Percentiles rank a stretch among this genome's conserved stretches.
Evolutionary conservation across 2,888 invertebrate species (phyloP).

Genomic region (Sinohyriopsis cumingii): DNA sequence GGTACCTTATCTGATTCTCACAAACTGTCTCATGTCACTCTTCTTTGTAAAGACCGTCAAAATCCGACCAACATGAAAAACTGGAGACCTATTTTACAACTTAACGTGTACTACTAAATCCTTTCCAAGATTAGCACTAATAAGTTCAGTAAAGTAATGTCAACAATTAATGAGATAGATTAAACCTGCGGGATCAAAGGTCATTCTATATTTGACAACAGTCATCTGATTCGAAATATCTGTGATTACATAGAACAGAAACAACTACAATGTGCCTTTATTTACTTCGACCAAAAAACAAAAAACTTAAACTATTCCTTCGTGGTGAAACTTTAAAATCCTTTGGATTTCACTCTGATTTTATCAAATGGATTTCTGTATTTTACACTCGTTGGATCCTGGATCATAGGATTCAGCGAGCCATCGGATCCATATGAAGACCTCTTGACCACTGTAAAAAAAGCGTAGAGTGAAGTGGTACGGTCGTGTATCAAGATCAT

Average conservation of each 20-base stretch:
- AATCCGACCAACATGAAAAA: conserved; percentile 24
- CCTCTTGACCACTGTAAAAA: too few relatives aligned
- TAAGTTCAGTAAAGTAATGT: conserved; percentile 24
- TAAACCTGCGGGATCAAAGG: conserved; percentile 41
- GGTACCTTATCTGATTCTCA: too few relatives aligned
- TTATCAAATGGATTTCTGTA: conserved; percentile 38
- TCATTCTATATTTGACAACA: conserved; percentile 44
- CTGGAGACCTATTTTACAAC: conserved; percentile 40
- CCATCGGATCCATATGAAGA: too few relatives aligned
- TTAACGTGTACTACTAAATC: conserved; percentile 42
- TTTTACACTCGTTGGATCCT: too few relatives aligned
- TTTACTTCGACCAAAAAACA: conserved; percentile 44
- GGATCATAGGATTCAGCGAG: too few relatives aligned
- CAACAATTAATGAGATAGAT: conserved; percentile 22
- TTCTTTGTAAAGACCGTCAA: conserved; percentile 32
- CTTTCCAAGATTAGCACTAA: conserved; percentile 35
- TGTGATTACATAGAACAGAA: too few relatives aligned
- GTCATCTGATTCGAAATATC: too few relatives aligned
- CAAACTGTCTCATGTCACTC: too few relatives aligned
- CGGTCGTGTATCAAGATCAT: too few relatives aligned
- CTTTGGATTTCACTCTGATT: conserved; percentile 36
- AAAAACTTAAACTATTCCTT: conserved; percentile 42
- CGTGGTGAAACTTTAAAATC: conserved; percentile 28
- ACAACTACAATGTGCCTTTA: conserved; percentile 26
- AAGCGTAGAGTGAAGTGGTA: too few relatives aligned